Conservation (phyloP, 2,113 vertebrate genomes). For the Pimephales promelas region DNA sequence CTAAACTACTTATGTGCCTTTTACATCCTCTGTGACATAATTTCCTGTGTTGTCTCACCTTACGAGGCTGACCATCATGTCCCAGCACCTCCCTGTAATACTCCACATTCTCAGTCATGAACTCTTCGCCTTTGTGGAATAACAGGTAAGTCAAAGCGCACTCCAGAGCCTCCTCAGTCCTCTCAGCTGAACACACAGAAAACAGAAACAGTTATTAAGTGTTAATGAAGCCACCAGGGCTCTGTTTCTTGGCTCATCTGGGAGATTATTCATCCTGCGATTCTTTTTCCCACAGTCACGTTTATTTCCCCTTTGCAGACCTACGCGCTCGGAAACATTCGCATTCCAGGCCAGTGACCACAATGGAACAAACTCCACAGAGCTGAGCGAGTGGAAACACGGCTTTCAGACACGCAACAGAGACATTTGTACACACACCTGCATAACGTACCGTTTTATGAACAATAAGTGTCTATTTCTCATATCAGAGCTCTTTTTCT, state of each 20-base stretch:
- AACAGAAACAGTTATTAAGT: background rate
- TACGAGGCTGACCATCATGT: conserved; percentile 68
- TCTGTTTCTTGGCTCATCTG: conserved; percentile 22
- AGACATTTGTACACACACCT: conserved; percentile 17
- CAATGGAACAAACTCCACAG: conserved; percentile 43
- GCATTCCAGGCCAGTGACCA: conserved; percentile 62
- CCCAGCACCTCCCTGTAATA: conserved; percentile 83
- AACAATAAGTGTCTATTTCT: conserved; percentile 6
- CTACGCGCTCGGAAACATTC: background rate
- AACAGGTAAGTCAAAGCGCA: conserved; percentile 88
- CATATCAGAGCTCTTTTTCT: no score
- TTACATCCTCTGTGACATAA: background rate
- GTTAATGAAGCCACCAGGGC: background rate
- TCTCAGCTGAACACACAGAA: conserved; percentile 72
- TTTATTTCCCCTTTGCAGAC: background rate
- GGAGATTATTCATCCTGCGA: conserved; percentile 14
- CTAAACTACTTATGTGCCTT: no score
- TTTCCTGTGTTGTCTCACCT: conserved; percentile 57
- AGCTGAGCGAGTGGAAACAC: conserved; percentile 60
- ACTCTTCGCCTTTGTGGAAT: conserved; percentile 85
- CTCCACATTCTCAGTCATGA: conserved; percentile 83
- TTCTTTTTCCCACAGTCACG: background rate
- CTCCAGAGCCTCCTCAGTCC: conserved; percentile 81
- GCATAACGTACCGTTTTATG: conserved; percentile 43
- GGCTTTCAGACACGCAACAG: conserved; percentile 3